Conservation (phyloP, 2,888 invertebrate genomes). For the Cryptocephalus primarius region DNA sequence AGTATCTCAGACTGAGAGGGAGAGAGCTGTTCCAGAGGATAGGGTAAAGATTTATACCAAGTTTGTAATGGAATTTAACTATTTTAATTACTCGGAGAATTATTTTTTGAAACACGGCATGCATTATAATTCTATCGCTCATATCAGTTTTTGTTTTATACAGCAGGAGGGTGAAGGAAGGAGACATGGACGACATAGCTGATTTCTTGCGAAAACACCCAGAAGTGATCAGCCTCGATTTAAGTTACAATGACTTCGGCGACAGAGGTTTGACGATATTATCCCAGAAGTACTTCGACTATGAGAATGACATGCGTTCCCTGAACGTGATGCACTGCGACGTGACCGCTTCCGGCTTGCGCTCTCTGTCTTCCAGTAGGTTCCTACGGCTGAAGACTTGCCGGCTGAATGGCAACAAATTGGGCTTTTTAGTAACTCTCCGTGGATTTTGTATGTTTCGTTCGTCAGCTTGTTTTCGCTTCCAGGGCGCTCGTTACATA, state of each 20-base stretch:
- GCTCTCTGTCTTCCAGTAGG: slow-evolving; percentile 11
- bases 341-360: slow-evolving; percentile 36
- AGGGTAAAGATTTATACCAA: slow-evolving; percentile 21
- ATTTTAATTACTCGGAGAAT: not conserved
- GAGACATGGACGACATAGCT: slow-evolving; percentile 40
- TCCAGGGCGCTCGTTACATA: slow-evolving; percentile 41
- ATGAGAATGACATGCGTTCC: slow-evolving; percentile 40
- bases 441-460: too few relatives aligned
- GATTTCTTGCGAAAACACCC: slow-evolving; percentile 38
- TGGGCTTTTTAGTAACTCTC: slow-evolving; percentile 36
- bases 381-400: slow-evolving; percentile 41
- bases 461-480: not conserved
- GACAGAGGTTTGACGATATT: slow-evolving; percentile 40
- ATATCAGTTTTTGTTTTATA: too few relatives aligned
- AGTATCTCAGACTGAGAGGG: slow-evolving; percentile 42
- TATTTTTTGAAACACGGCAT: not conserved
- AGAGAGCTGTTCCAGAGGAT: slow-evolving; percentile 39
- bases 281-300: slow-evolving; percentile 35
- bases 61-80: not conserved
- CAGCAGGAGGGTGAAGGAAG: too few relatives aligned
- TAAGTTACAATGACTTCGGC: slow-evolving; percentile 47
- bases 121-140: too few relatives aligned
- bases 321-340: slow-evolving; percentile 49
- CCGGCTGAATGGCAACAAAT: slow-evolving; percentile 47
- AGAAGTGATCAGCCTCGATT: slow-evolving; percentile 41